Percentiles rank a stretch among this genome's conserved stretches.
These are phyloP conservation scores for Anabas testudineus DNA, from an alignment of 2,797 vertebrate genomes.

Conservation along the genomic window DNA sequence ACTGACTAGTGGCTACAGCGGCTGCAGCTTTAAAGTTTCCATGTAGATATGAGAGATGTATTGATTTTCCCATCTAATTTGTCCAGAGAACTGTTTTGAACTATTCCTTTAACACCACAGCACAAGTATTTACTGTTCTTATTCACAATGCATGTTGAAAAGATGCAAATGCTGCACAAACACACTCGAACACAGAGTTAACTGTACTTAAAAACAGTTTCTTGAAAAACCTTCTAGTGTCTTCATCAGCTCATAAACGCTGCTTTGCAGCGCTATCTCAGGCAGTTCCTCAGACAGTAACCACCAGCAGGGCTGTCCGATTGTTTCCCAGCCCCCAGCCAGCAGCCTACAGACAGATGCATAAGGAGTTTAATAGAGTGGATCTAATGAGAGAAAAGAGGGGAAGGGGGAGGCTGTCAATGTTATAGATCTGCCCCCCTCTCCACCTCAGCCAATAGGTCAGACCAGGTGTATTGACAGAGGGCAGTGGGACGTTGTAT, in stretches of 20 bases:
- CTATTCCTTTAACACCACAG: not conserved
- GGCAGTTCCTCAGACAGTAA: conserved; percentile 15
- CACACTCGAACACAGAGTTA: conserved; percentile 8
- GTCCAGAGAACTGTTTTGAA: not conserved
- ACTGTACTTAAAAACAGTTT: conserved; percentile 1
- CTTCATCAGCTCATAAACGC: conserved; percentile 13
- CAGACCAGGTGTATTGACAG: conserved; percentile 73
- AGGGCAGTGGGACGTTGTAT: conserved; percentile 65
- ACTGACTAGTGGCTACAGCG: not conserved
- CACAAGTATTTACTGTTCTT: conserved; percentile 6
- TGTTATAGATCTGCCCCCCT: conserved; percentile 70
- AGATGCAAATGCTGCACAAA: conserved; percentile 6
- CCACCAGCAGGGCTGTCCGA: conserved; percentile 47
- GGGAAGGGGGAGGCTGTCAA: conserved; percentile 51
- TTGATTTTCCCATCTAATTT: conserved; percentile 11
- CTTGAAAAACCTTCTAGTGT: conserved; percentile 24
- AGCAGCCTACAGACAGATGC: conserved; percentile 71
- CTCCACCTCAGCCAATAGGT: conserved; percentile 69
- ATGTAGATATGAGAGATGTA: not conserved
- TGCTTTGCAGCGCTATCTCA: conserved; percentile 26
- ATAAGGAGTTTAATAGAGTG: conserved; percentile 79
- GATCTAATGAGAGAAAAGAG: conserved; percentile 76
- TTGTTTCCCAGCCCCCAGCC: conserved; percentile 55
- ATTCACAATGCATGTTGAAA: conserved; percentile 1
- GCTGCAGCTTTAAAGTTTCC: conserved; percentile 5